Evolutionary conservation across 1,140 invertebrate genomes (phyloP), one percentile per base, ranked within the genome.

Genomic region (Reticulitermes speratus): DNA sequence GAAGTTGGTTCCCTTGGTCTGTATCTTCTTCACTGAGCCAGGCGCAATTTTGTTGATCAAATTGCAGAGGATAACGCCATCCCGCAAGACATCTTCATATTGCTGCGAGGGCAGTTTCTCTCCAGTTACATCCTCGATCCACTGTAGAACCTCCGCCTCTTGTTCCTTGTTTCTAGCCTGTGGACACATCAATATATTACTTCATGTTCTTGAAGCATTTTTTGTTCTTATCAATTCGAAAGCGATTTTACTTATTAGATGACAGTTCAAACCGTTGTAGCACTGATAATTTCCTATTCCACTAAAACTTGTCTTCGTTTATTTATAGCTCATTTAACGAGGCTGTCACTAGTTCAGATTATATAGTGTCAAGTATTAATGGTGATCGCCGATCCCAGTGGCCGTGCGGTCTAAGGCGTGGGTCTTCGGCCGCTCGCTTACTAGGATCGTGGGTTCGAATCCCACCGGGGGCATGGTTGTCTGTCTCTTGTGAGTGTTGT

Each of bases 1-100:
- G 92, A 99, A 99, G 88, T 98, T 98, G 44, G 97, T 98, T 88
- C 98, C 98, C 89, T 96, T 97, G 82, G 96, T 94, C 91, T 99
- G 98, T 87, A 99, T 99, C 91, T 99, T 99, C 90, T 98, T 98
- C 1, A 99, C 96, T 7, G 96, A 97, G n/a, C 96, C 97, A 3
- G 98, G 98, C 2, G 95, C 93, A 85, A 99, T 92, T 93, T 99
- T 98, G 91, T 99, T 99, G 90, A 97, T 97, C 19, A 99, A 92
- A 89, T 98, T 96, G 93, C 98, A 99, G 7, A 99, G 93, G 83
- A 99, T 92, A 38, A 98, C 94, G 23, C 98, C 98, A 92, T 99
- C 97, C 88, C 95, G 96, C 0, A 99, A 93, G 59, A 98, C 94
- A 89, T 99, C 97, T 89, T 99, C 98, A 88, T 97, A 98, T 75